A percentile compares a stretch with the other conserved stretches of the same genome.
phyloP scores from a whole-genome alignment of 1,140 invertebrate genomes.

The Physella acuta region DNA sequence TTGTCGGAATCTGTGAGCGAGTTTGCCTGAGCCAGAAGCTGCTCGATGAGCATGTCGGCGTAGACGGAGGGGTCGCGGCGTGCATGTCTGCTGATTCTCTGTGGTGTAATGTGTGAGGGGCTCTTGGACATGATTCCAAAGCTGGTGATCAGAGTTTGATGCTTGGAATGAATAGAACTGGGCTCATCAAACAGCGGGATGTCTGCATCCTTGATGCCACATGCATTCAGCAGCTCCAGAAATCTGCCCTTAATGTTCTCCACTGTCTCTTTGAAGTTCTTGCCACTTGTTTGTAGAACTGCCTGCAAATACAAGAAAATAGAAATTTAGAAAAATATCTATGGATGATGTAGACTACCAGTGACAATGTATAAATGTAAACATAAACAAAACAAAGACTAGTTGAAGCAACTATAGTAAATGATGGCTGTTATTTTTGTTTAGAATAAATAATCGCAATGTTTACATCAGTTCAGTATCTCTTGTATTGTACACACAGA shows the following conservation, averaged over 20 bases:
- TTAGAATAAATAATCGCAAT: too few relatives aligned
- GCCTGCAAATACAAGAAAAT: neutral
- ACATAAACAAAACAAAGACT: too few relatives aligned
- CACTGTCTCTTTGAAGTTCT: neutral
- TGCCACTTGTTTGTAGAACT: neutral
- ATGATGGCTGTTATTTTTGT: too few relatives aligned
- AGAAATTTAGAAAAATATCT: neutral
- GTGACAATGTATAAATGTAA: too few relatives aligned
- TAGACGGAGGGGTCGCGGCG: neutral
- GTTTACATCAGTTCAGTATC: too few relatives aligned
- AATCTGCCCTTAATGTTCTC: constrained; percentile 4
- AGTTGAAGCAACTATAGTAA: too few relatives aligned
- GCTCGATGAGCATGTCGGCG: constrained; percentile 1
- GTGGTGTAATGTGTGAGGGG: neutral
- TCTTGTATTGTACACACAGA: too few relatives aligned
- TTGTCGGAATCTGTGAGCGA: neutral
- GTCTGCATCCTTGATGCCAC: constrained; percentile 16
- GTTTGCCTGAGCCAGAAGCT: neutral
- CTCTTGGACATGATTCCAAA: constrained; percentile 13
- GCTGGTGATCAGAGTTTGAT: constrained; percentile 9
- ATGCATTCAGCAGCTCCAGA: neutral
- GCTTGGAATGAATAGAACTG: neutral
- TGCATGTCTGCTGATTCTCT: neutral
- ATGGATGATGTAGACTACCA: too few relatives aligned
- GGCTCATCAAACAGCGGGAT: constrained; percentile 4